A percentile compares a stretch with the other conserved stretches of the same genome.
Conservation (phyloP, 2,888 invertebrate genomes). For the Trichacis sp. region DNA sequence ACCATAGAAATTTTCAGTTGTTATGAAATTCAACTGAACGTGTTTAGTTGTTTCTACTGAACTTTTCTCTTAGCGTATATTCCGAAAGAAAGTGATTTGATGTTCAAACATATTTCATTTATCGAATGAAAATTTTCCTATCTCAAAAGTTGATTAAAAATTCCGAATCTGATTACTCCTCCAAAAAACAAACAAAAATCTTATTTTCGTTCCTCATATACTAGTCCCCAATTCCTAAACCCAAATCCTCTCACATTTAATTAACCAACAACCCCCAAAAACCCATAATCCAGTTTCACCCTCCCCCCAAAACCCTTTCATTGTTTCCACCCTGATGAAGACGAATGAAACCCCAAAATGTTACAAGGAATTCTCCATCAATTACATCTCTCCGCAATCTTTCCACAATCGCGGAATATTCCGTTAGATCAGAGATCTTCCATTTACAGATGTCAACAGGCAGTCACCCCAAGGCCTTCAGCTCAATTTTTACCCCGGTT, state of each 20-base stretch:
- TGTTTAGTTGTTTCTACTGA: too few species aligned
- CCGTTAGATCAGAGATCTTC: slow-evolving; percentile 62
- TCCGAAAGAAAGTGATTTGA: too few species aligned
- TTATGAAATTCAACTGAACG: too few species aligned
- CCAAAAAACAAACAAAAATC: neutral
- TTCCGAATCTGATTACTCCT: too few species aligned
- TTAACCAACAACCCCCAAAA: too few species aligned
- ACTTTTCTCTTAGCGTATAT: too few species aligned
- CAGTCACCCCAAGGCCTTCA: slow-evolving; percentile 43
- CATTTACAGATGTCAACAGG: slow-evolving; percentile 58
- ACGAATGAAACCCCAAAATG: neutral
- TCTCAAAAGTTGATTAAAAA: too few species aligned
- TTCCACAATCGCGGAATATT: slow-evolving; percentile 63
- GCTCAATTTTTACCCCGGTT: slow-evolving; percentile 32
- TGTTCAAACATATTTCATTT: too few species aligned
- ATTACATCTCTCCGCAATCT: slow-evolving; percentile 51
- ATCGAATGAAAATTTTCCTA: too few species aligned
- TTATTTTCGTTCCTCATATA: slow-evolving; percentile 26
- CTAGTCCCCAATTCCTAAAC: slow-evolving; percentile 15
- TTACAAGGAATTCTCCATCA: slow-evolving; percentile 52
- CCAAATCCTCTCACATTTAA: too few species aligned
- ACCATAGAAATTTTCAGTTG: too few species aligned
- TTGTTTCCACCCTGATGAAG: neutral
- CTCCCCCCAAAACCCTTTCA: neutral
- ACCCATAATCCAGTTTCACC: too few species aligned